phyloP scores from a whole-genome alignment of 2,797 vertebrate species.

The Loris lydekkerianus region DNA sequence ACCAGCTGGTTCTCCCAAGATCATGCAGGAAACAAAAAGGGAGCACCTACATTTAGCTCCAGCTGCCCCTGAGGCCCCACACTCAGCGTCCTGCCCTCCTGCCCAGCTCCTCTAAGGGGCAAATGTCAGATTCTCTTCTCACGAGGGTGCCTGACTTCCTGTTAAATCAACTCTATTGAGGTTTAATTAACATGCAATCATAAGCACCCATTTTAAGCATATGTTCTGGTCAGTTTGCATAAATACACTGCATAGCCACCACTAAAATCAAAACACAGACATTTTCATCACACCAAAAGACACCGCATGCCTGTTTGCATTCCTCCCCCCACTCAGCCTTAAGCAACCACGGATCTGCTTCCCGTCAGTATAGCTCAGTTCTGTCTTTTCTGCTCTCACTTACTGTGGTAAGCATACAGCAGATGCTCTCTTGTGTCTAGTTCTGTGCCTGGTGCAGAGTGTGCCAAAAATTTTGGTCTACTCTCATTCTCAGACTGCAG shows the following conservation, averaged over 20 bases:
- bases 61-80: neutral
- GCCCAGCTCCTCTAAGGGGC: neutral
- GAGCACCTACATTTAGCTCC: neutral
- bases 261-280: neutral
- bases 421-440: neutral
- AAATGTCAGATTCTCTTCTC: neutral
- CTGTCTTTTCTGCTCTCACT: conserved; percentile 4
- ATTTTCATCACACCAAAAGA: neutral
- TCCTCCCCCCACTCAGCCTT: neutral
- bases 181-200: conserved; percentile 1
- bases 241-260: neutral
- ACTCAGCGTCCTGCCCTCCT: neutral
- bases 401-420: neutral
- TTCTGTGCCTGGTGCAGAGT: neutral
- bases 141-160: neutral
- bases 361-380: neutral
- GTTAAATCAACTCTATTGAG: neutral
- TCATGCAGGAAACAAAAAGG: neutral
- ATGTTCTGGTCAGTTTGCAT: neutral
- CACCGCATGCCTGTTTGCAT: neutral
- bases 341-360: neutral
- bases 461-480: neutral
- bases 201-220: neutral
- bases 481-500: neutral
- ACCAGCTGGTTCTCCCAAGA: neutral